phyloP scores from a whole-genome alignment of 2,888 invertebrate species.

The Cataglyphis altisquamis region DNA sequence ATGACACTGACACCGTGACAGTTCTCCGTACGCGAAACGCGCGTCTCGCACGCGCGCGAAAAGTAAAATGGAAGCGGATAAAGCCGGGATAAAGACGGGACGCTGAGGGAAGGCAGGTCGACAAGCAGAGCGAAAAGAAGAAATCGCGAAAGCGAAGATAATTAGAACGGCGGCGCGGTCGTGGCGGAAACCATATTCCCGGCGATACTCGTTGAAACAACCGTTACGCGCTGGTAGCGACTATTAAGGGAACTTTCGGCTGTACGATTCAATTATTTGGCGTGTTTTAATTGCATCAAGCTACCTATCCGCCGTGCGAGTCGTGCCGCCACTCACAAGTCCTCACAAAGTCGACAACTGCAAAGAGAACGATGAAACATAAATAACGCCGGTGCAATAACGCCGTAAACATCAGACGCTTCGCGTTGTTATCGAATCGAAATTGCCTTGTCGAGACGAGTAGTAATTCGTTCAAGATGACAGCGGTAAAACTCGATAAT shows the following conservation, averaged over 20 bases:
- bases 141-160: conserved; percentile 64
- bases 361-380: background rate
- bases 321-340: conserved; percentile 12
- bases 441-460: conserved; percentile 18
- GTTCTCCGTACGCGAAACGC: background rate
- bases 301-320: conserved; percentile 70
- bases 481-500: conserved; percentile 27
- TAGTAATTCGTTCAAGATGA: background rate
- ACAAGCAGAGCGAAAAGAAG: conserved; percentile 51
- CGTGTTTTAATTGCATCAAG: conserved; percentile 80
- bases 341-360: conserved; percentile 16
- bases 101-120: conserved; percentile 20
- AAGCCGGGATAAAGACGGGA: background rate
- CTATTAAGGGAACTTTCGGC: conserved; percentile 82
- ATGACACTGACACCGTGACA: background rate
- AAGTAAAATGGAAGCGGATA: background rate
- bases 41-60: background rate
- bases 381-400: background rate
- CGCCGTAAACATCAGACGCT: background rate
- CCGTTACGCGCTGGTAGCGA: conserved; percentile 81
- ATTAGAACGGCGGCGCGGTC: conserved; percentile 60
- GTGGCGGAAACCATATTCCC: conserved; percentile 70
- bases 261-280: conserved; percentile 80
- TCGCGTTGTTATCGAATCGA: background rate
- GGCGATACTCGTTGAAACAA: conserved; percentile 81